Percentiles rank a stretch among this genome's conserved stretches.
These are phyloP conservation scores for Probosciger aterrimus DNA, from an alignment of 2,113 vertebrate genomes.

Conservation along the genomic window DNA sequence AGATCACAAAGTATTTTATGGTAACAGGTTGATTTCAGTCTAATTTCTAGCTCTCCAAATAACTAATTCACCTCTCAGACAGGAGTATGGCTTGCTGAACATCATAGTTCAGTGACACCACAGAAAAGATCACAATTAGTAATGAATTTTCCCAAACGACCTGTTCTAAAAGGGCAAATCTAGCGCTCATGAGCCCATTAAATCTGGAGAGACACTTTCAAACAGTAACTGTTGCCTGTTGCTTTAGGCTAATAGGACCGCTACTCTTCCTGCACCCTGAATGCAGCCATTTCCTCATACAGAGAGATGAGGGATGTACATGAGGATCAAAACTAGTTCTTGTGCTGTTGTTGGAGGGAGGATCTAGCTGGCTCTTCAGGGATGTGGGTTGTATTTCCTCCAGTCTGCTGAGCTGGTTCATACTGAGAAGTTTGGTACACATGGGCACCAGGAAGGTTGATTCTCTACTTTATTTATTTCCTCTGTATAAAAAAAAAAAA, in stretches of 20 bases:
- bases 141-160: conserved; percentile 22
- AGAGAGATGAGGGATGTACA: background rate
- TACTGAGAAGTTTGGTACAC: background rate
- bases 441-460: background rate
- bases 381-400: background rate
- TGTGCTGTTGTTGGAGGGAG: background rate
- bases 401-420: background rate
- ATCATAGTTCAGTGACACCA: background rate
- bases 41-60: background rate
- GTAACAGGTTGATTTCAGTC: background rate
- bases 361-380: background rate
- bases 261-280: background rate
- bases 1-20: background rate
- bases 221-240: background rate
- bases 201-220: conserved; percentile 12
- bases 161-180: conserved; percentile 45
- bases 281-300: background rate
- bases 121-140: conserved; percentile 18
- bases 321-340: background rate
- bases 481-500: background rate
- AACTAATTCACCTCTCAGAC: background rate
- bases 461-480: background rate
- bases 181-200: background rate
- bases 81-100: background rate
- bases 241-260: background rate